Percentiles rank a stretch among this genome's conserved stretches.
Conservation (phyloP, 2,888 invertebrate genomes). For the Amphiduros pacificus region DNA sequence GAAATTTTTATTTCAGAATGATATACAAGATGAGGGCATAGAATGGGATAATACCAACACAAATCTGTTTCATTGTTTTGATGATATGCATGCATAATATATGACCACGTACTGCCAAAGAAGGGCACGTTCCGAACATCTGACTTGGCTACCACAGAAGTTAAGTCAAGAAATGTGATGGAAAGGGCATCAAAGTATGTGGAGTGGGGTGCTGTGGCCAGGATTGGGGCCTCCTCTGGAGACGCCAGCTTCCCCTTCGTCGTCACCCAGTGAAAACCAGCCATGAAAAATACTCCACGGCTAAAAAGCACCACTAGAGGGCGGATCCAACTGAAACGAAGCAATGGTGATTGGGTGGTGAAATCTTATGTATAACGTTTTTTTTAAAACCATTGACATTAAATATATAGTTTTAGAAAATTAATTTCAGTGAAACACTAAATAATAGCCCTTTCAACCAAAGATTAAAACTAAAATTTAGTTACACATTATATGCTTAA, state of each 20-base stretch:
- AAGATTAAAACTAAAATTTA: too few species aligned
- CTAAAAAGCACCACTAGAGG: conserved; percentile 44
- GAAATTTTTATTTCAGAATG: too few species aligned
- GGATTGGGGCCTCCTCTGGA: conserved; percentile 78
- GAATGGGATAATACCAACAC: too few species aligned
- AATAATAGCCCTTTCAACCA: too few species aligned
- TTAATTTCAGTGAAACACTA: too few species aligned
- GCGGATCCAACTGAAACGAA: conserved; percentile 39
- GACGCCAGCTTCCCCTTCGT: conserved; percentile 77
- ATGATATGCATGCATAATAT: too few species aligned
- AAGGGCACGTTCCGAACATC: conserved; percentile 81
- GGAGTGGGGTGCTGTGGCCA: conserved; percentile 88
- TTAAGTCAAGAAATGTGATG: conserved; percentile 80
- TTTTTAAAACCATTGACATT: not conserved
- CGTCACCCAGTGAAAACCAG: conserved; percentile 80
- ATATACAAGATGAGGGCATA: too few species aligned
- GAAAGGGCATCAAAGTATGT: conserved; percentile 87
- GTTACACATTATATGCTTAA: too few species aligned
- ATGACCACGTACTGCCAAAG: conserved; percentile 79
- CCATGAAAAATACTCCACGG: conserved; percentile 70
- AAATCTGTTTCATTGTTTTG: too few species aligned
- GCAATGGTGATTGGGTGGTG: not conserved
- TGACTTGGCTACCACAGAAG: conserved; percentile 86
- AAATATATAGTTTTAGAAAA: not conserved
- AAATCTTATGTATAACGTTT: not conserved